Evolutionary conservation across 2,888 invertebrate genomes (phyloP).

Genomic region (Ophion costatus): DNA sequence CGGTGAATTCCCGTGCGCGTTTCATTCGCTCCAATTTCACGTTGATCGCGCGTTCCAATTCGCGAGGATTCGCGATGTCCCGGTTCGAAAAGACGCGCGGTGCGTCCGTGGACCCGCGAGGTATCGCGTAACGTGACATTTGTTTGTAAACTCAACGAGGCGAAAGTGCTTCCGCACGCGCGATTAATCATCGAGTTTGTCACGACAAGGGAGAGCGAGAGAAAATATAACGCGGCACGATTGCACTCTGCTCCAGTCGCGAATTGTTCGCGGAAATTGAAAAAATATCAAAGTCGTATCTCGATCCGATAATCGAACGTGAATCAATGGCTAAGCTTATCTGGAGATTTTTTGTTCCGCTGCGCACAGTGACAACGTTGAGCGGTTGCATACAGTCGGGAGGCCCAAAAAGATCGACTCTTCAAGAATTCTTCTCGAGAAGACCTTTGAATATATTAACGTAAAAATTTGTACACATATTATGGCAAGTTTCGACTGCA

Average conservation of each 20-base stretch:
- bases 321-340: background rate
- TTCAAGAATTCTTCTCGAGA: no score
- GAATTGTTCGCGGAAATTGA: conserved; percentile 1
- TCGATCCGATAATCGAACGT: conserved; percentile 1
- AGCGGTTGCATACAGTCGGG: no score
- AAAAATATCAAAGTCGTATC: conserved; percentile 1
- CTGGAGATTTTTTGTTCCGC: background rate
- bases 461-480: no score
- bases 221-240: background rate
- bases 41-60: conserved; percentile 31
- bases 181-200: conserved; percentile 57
- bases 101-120: conserved; percentile 18
- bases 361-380: background rate
- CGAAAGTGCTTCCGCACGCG: background rate
- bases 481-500: no score
- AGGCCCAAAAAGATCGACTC: no score
- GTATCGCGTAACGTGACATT: conserved; percentile 54
- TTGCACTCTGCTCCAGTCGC: background rate
- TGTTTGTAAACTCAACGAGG: conserved; percentile 24
- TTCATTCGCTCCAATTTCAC: conserved; percentile 20
- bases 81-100: conserved; percentile 18
- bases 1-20: conserved; percentile 53
- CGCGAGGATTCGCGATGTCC: conserved; percentile 21
- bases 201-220: conserved; percentile 44
- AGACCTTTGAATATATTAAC: no score